phyloP scores from a whole-genome alignment of 2,797 vertebrate genomes.

The Gobionotothen gibberifrons region DNA sequence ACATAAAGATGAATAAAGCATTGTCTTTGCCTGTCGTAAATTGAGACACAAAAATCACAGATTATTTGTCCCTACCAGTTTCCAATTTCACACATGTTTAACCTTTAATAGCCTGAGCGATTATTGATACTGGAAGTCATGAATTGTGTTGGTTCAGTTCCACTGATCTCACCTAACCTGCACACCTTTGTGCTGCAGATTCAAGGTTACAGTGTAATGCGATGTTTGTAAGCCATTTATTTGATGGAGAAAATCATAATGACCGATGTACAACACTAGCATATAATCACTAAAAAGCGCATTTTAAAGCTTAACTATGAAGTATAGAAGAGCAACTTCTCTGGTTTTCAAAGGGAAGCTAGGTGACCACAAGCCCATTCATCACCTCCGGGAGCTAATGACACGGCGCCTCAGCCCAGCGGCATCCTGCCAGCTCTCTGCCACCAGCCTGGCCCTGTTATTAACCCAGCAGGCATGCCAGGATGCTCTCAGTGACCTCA shows the following conservation, averaged over 20 bases:
- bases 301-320: constrained; percentile 20
- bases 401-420: constrained; percentile 64
- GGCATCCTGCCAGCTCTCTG: constrained; percentile 65
- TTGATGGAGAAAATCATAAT: neutral
- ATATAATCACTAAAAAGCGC: constrained; percentile 22
- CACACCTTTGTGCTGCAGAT: neutral
- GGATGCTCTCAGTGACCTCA: constrained; percentile 68
- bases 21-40: neutral
- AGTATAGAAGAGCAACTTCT: constrained; percentile 46
- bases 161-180: constrained; percentile 23
- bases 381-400: constrained; percentile 78
- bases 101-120: constrained; percentile 32
- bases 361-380: constrained; percentile 73
- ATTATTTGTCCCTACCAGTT: constrained; percentile 26
- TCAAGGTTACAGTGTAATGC: neutral
- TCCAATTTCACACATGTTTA: constrained; percentile 65
- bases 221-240: neutral
- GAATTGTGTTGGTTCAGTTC: constrained; percentile 38
- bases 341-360: constrained; percentile 59
- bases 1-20: neutral
- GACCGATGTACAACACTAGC: constrained; percentile 14
- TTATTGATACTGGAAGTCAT: constrained; percentile 24
- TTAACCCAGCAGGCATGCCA: constrained; percentile 74
- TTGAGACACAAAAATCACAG: constrained; percentile 2
- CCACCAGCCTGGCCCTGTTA: constrained; percentile 76